Percentiles rank a stretch among this genome's conserved stretches.
Conservation (phyloP, 2,797 vertebrate genomes). For the Capromys pilorides region DNA sequence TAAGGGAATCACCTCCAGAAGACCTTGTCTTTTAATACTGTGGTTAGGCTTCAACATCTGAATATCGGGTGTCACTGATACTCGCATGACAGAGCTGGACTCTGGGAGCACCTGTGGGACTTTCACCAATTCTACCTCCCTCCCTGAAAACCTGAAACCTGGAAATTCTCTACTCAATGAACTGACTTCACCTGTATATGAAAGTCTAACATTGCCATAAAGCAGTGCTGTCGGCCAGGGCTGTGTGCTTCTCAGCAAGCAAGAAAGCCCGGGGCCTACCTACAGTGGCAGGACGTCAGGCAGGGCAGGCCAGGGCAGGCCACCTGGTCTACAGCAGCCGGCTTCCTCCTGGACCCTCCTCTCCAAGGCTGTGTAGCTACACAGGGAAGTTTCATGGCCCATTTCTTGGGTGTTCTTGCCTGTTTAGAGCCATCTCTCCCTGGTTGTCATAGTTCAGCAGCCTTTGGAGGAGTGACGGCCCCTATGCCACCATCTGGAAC, state of each 20-base stretch:
- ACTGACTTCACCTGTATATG: neutral
- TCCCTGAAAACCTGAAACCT: neutral
- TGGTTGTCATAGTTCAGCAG: accelerated
- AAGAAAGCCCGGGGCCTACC: neutral
- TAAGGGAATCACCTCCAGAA: neutral
- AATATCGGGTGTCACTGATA: too few relatives aligned
- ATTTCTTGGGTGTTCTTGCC: neutral
- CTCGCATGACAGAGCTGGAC: neutral
- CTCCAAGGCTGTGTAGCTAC: neutral
- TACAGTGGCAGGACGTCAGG: neutral
- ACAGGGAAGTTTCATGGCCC: neutral
- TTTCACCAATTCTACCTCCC: neutral
- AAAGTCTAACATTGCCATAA: neutral
- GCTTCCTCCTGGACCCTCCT: neutral
- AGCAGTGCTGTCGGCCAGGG: neutral
- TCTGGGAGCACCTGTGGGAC: neutral
- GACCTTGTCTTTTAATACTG: too few relatives aligned
- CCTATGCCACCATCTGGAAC: too few relatives aligned
- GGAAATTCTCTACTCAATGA: neutral
- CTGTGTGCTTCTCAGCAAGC: neutral
- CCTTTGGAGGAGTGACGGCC: neutral
- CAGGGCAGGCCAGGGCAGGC: neutral
- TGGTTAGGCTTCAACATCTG: too few relatives aligned
- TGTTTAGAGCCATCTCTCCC: neutral
- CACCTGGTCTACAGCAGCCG: neutral